phyloP scores from a whole-genome alignment of 2,888 invertebrate species.

The Acronicta aceris region DNA sequence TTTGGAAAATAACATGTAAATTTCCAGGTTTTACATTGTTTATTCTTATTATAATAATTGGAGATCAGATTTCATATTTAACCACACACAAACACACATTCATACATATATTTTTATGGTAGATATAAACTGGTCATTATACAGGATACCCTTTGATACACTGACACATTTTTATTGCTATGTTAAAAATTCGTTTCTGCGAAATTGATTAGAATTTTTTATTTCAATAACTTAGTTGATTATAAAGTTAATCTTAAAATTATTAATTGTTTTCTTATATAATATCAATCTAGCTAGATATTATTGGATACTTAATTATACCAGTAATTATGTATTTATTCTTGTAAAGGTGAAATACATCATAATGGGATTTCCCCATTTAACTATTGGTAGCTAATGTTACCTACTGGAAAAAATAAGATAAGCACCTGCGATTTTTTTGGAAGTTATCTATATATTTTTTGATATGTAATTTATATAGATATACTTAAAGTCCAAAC shows the following conservation, averaged over 20 bases:
- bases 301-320: slow-evolving; percentile 40
- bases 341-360: slow-evolving; percentile 31
- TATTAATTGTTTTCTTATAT: slow-evolving; percentile 24
- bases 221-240: slow-evolving; percentile 5
- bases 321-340: slow-evolving; percentile 27
- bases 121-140: slow-evolving; percentile 5
- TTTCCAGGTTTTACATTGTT: slow-evolving; percentile 57
- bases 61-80: slow-evolving; percentile 32
- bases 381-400: slow-evolving; percentile 4
- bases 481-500: too few relatives aligned
- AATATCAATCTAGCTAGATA: slow-evolving; percentile 25
- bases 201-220: slow-evolving; percentile 16
- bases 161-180: slow-evolving; percentile 67
- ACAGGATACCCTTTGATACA: slow-evolving; percentile 30
- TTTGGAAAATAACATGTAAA: slow-evolving; percentile 52
- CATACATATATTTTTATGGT: slow-evolving; percentile 42
- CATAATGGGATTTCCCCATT: slow-evolving; percentile 30
- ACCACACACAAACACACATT: not conserved
- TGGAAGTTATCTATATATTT: not conserved
- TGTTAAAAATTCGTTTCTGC: slow-evolving; percentile 65
- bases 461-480: too few relatives aligned
- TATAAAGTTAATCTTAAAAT: slow-evolving; percentile 15
- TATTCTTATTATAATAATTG: slow-evolving; percentile 38
- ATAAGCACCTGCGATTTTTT: slow-evolving; percentile 6
- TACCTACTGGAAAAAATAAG: slow-evolving; percentile 5